Base-by-base conservation (phyloP, 2,113 vertebrate species). In the Rhegmatorhina hoffmannsi region DNA sequence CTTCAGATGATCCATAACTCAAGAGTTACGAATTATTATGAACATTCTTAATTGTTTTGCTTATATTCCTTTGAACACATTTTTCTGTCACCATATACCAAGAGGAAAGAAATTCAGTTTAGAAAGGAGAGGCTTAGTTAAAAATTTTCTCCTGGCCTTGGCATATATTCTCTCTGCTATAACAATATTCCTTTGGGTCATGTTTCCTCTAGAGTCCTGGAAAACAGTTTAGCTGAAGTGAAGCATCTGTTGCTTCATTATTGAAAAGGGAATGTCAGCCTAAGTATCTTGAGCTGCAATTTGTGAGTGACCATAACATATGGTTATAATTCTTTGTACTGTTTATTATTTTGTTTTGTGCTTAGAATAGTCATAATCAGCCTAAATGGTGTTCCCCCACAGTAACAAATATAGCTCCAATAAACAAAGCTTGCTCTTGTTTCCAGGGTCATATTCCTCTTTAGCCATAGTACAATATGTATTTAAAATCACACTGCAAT, bases 171-270 rank as follows among this genome's bases (percentile, higher is more conserved):
- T 91, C 11, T 69, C 20, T 94, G 81, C 88, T 23, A 15, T 62
- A 95, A 80, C 72, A 34, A 2, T 93, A 88, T 96, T 96, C 72
- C 58, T 72, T 74, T 64, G 70, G 96, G 94, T 97, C 84, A 78
- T 94, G 94, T 92, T 97, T 97, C 93, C 96, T 92, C 94, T 82
- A 79, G 87, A 95, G 94, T 84, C 66, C 92, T 92, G 68, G 83
- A 93, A 97, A 98, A 96, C 88, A 94, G 93, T 96, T 97, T 92
- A 82, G 84, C 63, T 66, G 74, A 96, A 95, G 88, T 75, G 84
- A 97, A 97, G 59, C 76, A 96, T 91, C 92, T 96, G 88, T 94
- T 95, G 96, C 96, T 96, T 97, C 96, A 89, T 94, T 92, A 70
- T 63, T 95, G 94, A 85, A 97, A 96, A 93, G 13, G 24, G 80